phyloP scores from a whole-genome alignment of 2,797 vertebrate species.

The Jordanella pulchra region DNA sequence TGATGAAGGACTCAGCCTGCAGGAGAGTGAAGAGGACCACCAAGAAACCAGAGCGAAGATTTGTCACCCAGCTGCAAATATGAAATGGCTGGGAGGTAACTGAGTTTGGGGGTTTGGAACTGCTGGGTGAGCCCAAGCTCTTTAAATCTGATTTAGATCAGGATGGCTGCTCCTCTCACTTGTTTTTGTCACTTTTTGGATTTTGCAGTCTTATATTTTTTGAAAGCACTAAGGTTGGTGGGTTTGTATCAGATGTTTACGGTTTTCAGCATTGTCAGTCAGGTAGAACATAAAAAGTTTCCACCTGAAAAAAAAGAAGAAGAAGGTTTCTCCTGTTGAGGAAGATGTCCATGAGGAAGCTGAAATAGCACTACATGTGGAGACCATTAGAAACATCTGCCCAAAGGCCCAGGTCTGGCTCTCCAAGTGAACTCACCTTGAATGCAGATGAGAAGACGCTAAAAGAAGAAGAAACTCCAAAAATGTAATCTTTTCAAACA shows the following conservation, averaged over 20 bases:
- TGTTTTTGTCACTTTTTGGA: slow-evolving; percentile 4
- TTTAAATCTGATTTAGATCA: slow-evolving; percentile 17
- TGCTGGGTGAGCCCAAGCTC: slow-evolving; percentile 3
- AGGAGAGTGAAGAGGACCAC: slow-evolving; percentile 6
- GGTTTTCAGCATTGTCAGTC: background rate
- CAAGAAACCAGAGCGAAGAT: slow-evolving; percentile 46
- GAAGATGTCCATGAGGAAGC: background rate
- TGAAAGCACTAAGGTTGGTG: background rate
- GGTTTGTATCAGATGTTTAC: background rate
- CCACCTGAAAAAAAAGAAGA: too few species aligned
- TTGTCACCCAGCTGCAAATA: slow-evolving; percentile 44
- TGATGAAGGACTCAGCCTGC: slow-evolving; percentile 36
- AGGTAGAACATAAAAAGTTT: too few species aligned
- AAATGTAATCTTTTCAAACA: background rate
- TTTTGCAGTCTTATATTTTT: slow-evolving; percentile 4
- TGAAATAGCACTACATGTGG: background rate
- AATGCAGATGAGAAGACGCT: background rate
- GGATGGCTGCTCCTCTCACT: slow-evolving; percentile 9
- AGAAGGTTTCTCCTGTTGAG: too few species aligned
- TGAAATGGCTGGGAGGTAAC: slow-evolving; percentile 29
- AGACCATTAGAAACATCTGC: background rate
- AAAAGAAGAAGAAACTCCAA: too few species aligned
- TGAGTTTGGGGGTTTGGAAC: slow-evolving; percentile 12
- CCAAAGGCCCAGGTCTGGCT: background rate
- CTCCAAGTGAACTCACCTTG: background rate